A percentile compares a stretch with the other conserved stretches of the same genome.
These are phyloP conservation scores for Eudasyphora cyanicolor DNA, from an alignment of 2,888 invertebrate species.

Conservation along the genomic window DNA sequence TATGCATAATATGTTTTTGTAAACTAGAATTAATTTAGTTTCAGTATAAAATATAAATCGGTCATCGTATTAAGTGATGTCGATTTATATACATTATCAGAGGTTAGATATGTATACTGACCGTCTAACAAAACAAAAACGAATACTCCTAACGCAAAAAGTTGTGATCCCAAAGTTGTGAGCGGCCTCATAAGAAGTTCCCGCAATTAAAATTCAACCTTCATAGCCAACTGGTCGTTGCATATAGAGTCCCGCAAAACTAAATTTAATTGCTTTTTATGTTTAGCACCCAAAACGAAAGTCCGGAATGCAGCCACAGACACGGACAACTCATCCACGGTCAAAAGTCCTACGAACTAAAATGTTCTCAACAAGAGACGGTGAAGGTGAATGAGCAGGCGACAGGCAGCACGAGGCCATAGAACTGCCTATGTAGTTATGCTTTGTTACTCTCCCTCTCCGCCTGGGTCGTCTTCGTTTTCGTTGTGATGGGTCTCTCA, in stretches of 20 bases:
- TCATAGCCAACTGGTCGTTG: background rate
- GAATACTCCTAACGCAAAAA: no score
- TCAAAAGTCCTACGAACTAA: background rate
- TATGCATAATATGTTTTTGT: no score
- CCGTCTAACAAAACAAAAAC: no score
- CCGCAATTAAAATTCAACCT: background rate
- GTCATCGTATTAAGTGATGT: no score
- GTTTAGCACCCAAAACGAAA: background rate
- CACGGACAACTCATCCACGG: background rate
- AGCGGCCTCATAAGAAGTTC: background rate
- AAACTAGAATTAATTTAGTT: no score
- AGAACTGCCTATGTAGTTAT: background rate
- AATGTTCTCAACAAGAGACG: background rate
- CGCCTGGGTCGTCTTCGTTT: no score
- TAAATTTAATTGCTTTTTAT: background rate
- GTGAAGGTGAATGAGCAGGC: background rate
- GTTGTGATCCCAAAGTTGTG: no score
- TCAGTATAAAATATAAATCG: no score
- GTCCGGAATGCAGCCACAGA: background rate
- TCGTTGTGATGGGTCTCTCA: no score
- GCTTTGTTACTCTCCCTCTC: background rate
- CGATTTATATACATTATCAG: no score
- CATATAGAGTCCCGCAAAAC: background rate
- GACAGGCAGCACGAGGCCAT: background rate
- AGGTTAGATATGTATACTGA: no score